Evolutionary conservation across 2,888 invertebrate species (phyloP).

Genomic region (Drosophila testacea): DNA sequence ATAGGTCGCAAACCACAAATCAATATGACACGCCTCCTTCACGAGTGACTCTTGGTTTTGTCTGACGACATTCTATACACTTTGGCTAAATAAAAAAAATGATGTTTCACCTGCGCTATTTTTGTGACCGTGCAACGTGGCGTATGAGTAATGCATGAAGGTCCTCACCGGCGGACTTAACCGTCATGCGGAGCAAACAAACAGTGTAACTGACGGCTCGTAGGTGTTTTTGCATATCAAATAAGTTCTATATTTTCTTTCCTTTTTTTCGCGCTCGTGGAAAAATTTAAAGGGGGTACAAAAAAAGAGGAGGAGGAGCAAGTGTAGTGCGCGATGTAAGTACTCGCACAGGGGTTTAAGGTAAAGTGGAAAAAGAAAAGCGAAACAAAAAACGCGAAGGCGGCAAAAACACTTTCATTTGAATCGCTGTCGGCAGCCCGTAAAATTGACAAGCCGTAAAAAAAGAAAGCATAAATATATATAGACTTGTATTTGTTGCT

Average conservation of each 20-base stretch:
- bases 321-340: constrained; percentile 26
- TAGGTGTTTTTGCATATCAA: constrained; percentile 54
- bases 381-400: constrained; percentile 16
- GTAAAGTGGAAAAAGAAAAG: not conserved
- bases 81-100: constrained; percentile 38
- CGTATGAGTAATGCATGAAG: constrained; percentile 58
- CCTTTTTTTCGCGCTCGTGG: constrained; percentile 12
- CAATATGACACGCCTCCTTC: constrained; percentile 32
- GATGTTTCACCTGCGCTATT: constrained; percentile 22
- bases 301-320: not conserved
- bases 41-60: constrained; percentile 4
- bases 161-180: constrained; percentile 6
- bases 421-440: constrained; percentile 44
- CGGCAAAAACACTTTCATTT: constrained; percentile 47
- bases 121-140: constrained; percentile 17
- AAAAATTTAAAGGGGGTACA: constrained; percentile 24
- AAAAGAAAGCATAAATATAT: constrained; percentile 20
- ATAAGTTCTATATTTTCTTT: constrained; percentile 32
- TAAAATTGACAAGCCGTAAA: constrained; percentile 77
- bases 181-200: constrained; percentile 1
- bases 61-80: constrained; percentile 11
- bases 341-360: constrained; percentile 16
- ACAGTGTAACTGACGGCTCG: constrained; percentile 24
- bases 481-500: constrained; percentile 31
- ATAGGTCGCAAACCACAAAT: constrained; percentile 13